phyloP scores from a whole-genome alignment of 2,797 vertebrate genomes.

The Oreochromis mossambicus region DNA sequence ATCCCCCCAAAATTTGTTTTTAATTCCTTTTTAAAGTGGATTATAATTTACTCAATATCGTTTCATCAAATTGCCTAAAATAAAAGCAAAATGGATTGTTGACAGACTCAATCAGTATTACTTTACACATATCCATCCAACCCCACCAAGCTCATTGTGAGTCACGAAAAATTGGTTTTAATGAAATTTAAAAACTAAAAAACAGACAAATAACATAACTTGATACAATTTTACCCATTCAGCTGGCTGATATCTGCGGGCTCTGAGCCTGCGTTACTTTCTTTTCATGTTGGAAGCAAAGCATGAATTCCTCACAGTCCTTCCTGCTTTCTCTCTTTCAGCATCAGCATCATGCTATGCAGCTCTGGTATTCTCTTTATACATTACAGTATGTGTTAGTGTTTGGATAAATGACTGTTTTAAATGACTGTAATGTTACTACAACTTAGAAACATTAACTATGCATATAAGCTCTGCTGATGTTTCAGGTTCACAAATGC shows the following conservation, averaged over 20 bases:
- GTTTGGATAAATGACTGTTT: not conserved
- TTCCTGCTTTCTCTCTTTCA: not conserved
- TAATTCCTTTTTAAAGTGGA: not conserved
- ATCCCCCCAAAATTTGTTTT: not conserved
- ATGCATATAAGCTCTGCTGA: not conserved
- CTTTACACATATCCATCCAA: fast-evolving
- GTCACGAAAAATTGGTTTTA: not conserved
- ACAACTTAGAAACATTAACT: not conserved
- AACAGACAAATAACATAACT: not conserved
- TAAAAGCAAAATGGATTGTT: not conserved
- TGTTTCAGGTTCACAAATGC: not conserved
- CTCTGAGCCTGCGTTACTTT: not conserved
- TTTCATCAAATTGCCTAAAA: not conserved
- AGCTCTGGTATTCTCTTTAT: too few relatives aligned
- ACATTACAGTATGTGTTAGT: fast-evolving
- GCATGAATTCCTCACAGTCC: not conserved
- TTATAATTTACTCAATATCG: not conserved
- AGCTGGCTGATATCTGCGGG: not conserved
- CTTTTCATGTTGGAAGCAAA: not conserved
- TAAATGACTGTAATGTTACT: not conserved
- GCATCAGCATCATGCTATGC: not conserved
- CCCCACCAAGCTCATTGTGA: not conserved
- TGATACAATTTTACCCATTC: not conserved
- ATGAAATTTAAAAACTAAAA: not conserved
- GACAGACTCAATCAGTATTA: fast-evolving